Base-by-base conservation (phyloP, 2,113 vertebrate genomes). In the Piaya cayana region DNA sequence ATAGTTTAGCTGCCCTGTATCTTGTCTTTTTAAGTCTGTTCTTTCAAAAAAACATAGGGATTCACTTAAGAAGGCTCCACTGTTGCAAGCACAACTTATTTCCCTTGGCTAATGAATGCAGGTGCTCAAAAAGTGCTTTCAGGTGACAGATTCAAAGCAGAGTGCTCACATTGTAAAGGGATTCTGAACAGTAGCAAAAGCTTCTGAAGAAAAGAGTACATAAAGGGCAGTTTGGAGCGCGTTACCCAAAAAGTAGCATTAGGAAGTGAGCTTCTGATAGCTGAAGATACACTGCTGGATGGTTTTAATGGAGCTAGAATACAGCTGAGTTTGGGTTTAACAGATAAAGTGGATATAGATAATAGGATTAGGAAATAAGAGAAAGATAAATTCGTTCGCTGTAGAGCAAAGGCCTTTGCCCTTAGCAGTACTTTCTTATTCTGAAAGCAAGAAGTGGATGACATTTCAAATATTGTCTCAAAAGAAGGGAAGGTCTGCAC, bases 1-100 rank as follows among this genome's bases (percentile, higher is more conserved):
- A 25, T 34, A 74, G 32, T 47, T 87, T 37, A 72, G n/a, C 85
- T 69, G 78, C 67, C 47, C 12, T n/a, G 62, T 58, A 84, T 85
- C 58, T 92, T 83, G 47, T 15, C 32, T 71, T 78, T 91, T 60
- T 58, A 58, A 77, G 64, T 37, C 67, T 90, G 4, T 69, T 77
- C 50, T 69, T 74, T 72, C 77, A 78, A 22, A 96, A 96, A 82
- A 89, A 52, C 25, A 42, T 22, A 74, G n/a, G 37, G 68, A 53
- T 94, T 93, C 83, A 86, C 94, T 97, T 96, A 93, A 96, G 97
- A 96, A 95, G 82, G 65, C 88, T 95, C 65, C 67, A 50, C 64
- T 79, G 76, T 75, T 78, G 86, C 77, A 88, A 5, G 15, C 72
- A 76, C 52, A 83, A 58, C 82, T 91, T 75, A 74, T 42, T 85